These are phyloP conservation scores for Acanthosoma haemorrhoidale DNA, from an alignment of 2,888 invertebrate species.

Conservation along the genomic window DNA sequence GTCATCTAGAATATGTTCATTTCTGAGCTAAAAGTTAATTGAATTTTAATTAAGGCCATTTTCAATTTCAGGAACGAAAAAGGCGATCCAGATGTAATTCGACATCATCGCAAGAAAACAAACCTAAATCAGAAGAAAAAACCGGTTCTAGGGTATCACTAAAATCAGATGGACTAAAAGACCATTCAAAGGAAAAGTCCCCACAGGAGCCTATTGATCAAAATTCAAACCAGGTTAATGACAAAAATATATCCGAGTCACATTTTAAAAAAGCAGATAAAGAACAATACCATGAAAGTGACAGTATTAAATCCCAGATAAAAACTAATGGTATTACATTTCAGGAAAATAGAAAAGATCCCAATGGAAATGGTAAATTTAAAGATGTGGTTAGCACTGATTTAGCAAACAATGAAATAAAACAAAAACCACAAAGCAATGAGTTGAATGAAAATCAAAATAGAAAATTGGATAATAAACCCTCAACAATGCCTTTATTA, in stretches of 20 bases:
- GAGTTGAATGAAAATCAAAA: neutral
- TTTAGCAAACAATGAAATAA: neutral
- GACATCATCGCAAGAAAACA: constrained; percentile 18
- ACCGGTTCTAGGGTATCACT: constrained; percentile 1
- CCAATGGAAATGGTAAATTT: constrained; percentile 21
- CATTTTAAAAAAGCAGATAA: neutral
- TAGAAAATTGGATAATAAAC: neutral
- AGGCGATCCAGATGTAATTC: constrained; percentile 28
- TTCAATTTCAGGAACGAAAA: constrained; percentile 17
- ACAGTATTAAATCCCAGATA: neutral
- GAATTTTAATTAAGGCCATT: neutral
- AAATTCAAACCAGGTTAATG: constrained; percentile 36
- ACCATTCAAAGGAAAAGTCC: constrained; percentile 16
- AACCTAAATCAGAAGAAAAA: constrained; percentile 8
- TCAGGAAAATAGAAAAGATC: constrained; percentile 15
- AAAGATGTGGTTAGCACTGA: neutral
- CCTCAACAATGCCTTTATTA: neutral
- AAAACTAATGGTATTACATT: constrained; percentile 6
- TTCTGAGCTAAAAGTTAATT: neutral
- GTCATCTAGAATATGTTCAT: too few relatives aligned
- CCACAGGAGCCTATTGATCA: constrained; percentile 35
- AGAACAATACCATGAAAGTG: neutral
- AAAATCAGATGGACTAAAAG: neutral
- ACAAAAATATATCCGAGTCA: constrained; percentile 7
- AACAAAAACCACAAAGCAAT: too few relatives aligned